Base-by-base conservation (phyloP, 2,888 invertebrate species). In the Dorcus hopei region DNA sequence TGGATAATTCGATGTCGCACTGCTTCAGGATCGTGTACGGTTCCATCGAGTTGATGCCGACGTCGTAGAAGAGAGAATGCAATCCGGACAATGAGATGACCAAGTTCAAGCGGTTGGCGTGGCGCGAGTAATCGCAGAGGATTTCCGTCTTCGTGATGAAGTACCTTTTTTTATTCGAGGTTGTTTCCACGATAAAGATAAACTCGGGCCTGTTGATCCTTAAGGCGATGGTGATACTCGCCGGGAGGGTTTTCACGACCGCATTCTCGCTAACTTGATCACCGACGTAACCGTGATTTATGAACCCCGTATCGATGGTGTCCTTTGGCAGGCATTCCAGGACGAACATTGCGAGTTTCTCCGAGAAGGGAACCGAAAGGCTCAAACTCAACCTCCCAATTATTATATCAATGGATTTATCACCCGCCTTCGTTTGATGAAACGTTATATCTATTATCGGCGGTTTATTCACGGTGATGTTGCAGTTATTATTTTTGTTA, bases 141-240 rank as follows among this genome's bases (percentile, higher is more conserved):
- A 89, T 80, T 74, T 90, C 90, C 0, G 87, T 83, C 65, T 89
- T 84, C 7, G 91, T 80, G 9, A 91, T 82, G 61, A 79, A 78
- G 61, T 76, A 77, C 56, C 78, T 65, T 65, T 76, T 75, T 51
- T 74, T 85, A 19, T 82, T 83, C 42, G 84, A 83, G 7, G 82
- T 82, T n/a, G 83, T 79, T 66, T 86, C 86, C 0, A 89, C 87
- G 72, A 89, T 86, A 67, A 92, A 82, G 77, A 91, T 85, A 50
- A 92, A 80, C 77, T 92, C 91, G 0, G 92, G 91, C 71, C 89
- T 87, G 38, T 90, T 85, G 67, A 91, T 83, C 68, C 89, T 85
- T 23, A 90, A 80, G 0, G 89, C 89, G 64, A 92, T 79, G 1
- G 89, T 86, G 33, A 90, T 77, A 48, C 87, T 87, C 7, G 69